Evolutionary conservation across 2,888 invertebrate species (phyloP).

Genomic region (Margaritifera margaritifera): DNA sequence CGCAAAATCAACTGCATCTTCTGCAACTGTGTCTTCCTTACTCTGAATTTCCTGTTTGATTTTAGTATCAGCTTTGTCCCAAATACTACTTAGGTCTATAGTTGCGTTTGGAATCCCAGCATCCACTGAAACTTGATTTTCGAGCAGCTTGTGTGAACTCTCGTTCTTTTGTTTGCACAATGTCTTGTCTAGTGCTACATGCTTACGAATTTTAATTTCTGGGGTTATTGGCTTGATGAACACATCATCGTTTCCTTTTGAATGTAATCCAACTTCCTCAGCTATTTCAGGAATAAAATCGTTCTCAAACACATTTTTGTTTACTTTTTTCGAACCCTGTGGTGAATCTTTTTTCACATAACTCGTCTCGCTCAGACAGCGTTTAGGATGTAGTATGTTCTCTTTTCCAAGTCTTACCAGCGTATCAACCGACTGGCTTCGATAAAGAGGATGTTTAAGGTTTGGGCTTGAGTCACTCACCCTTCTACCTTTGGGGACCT

Average conservation of each 20-base stretch:
- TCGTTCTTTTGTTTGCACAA: background rate
- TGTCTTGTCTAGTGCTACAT: too few species aligned
- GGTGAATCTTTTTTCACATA: constrained; percentile 22
- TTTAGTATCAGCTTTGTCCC: constrained; percentile 2
- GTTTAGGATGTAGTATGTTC: constrained; percentile 37
- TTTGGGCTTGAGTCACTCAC: constrained; percentile 66
- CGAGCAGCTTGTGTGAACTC: constrained; percentile 4
- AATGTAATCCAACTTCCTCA: background rate
- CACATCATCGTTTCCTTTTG: background rate
- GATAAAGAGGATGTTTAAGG: constrained; percentile 85
- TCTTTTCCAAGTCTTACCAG: constrained; percentile 78
- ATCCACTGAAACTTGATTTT: constrained; percentile 18
- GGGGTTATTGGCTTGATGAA: too few species aligned
- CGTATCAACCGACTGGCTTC: constrained; percentile 86
- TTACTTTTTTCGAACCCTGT: constrained; percentile 5
- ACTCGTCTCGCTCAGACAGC: constrained; percentile 57
- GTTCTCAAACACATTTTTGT: constrained; percentile 8
- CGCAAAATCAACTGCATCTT: constrained; percentile 15
- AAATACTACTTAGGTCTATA: constrained; percentile 17
- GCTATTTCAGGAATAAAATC: constrained; percentile 23
- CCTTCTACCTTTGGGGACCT: constrained; percentile 38
- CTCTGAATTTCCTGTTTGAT: constrained; percentile 4
- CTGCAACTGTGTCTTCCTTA: background rate
- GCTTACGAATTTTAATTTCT: too few species aligned
- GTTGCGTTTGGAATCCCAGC: constrained; percentile 20